These are phyloP conservation scores for Leptinotarsa tumamoca DNA, from an alignment of 2,888 invertebrate genomes.

Conservation along the genomic window DNA sequence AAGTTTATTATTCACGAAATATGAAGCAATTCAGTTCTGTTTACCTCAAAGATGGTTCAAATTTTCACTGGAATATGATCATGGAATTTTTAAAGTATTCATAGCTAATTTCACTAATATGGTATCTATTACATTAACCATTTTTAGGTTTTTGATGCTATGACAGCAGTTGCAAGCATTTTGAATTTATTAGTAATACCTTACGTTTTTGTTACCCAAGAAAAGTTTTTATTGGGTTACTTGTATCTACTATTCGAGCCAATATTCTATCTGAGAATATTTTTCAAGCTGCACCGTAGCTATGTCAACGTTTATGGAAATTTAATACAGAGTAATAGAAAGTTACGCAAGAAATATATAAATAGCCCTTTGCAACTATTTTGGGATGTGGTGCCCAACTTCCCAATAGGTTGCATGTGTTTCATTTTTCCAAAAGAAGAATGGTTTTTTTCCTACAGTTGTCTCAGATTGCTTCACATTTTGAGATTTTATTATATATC, in stretches of 20 bases:
- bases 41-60: slow-evolving; percentile 30
- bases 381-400: slow-evolving; percentile 41
- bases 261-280: slow-evolving; percentile 38
- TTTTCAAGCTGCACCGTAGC: slow-evolving; percentile 35
- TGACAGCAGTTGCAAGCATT: slow-evolving; percentile 35
- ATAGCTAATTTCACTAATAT: neutral
- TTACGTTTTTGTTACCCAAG: slow-evolving; percentile 40
- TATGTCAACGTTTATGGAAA: slow-evolving; percentile 39
- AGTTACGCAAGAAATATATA: slow-evolving; percentile 35
- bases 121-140: neutral
- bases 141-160: slow-evolving; percentile 34
- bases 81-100: slow-evolving; percentile 35
- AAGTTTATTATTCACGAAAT: slow-evolving; percentile 1
- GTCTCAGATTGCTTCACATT: slow-evolving; percentile 39
- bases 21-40: slow-evolving; percentile 20
- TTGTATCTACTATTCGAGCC: slow-evolving; percentile 36
- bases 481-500: slow-evolving; percentile 38
- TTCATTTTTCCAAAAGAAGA: slow-evolving; percentile 35
- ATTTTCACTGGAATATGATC: slow-evolving; percentile 31
- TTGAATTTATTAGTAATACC: slow-evolving; percentile 38
- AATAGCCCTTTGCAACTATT: slow-evolving; percentile 33
- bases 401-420: slow-evolving; percentile 35
- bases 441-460: slow-evolving; percentile 38
- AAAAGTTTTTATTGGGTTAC: slow-evolving; percentile 21
- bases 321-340: slow-evolving; percentile 26